phyloP scores from a whole-genome alignment of 2,888 invertebrate species.

The Coelogynopora nodosa region DNA sequence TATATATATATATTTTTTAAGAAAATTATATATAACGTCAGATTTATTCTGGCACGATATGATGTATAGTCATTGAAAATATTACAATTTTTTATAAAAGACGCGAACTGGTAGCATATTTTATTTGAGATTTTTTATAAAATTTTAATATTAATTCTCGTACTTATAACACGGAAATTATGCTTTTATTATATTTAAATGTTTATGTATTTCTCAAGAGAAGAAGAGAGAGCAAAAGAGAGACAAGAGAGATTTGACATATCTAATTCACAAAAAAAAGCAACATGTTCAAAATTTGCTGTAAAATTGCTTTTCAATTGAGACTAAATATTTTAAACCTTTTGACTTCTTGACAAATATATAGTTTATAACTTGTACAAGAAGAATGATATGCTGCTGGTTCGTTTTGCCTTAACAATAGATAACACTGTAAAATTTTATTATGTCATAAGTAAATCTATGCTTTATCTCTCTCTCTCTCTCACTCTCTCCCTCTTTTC shows the following conservation, averaged over 20 bases:
- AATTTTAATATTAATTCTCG: neutral
- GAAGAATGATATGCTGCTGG: neutral
- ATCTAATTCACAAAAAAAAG: neutral
- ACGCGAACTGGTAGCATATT: constrained; percentile 5
- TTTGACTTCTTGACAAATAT: too few species aligned
- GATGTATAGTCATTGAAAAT: neutral
- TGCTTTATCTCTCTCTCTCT: neutral
- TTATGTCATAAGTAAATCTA: neutral
- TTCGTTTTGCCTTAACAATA: neutral
- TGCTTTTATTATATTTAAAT: neutral
- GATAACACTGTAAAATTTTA: neutral
- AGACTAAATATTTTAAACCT: too few species aligned
- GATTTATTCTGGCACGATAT: too few species aligned
- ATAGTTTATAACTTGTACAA: neutral
- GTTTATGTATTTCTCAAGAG: neutral
- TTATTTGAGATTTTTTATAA: neutral
- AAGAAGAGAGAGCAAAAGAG: neutral
- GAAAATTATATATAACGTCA: neutral
- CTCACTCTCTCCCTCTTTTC: neutral
- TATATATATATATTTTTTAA: neutral
- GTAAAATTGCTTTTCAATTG: too few species aligned
- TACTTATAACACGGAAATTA: too few species aligned
- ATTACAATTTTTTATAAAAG: neutral
- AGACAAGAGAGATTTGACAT: neutral
- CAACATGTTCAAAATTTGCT: too few species aligned